phyloP scores from a whole-genome alignment of 2,888 invertebrate genomes.

The Hypolimnas misippus region DNA sequence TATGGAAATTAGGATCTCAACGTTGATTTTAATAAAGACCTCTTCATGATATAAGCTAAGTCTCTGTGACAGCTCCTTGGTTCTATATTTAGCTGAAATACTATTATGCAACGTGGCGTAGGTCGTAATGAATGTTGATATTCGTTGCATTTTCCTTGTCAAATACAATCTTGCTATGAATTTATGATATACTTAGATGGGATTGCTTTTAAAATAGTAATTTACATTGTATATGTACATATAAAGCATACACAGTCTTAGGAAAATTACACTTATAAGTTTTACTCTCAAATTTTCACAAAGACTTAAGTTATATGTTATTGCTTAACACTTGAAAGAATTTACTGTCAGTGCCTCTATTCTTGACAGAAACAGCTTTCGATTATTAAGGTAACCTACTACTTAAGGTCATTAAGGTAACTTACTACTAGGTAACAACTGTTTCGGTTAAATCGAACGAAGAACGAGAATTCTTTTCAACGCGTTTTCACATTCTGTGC shows the following conservation, averaged over 20 bases:
- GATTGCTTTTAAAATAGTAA: background rate
- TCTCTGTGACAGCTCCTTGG: slow-evolving; percentile 8
- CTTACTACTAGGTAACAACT: too few relatives aligned
- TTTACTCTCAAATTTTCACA: too few relatives aligned
- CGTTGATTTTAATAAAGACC: slow-evolving; percentile 59
- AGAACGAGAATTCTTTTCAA: background rate
- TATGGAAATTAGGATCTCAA: slow-evolving; percentile 67
- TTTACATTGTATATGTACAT: too few relatives aligned
- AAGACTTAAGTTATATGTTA: too few relatives aligned
- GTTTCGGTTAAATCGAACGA: background rate
- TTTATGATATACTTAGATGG: background rate
- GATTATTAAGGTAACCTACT: too few relatives aligned
- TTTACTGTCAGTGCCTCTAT: too few relatives aligned
- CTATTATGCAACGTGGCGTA: slow-evolving; percentile 10
- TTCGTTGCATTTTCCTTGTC: background rate
- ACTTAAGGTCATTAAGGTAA: too few relatives aligned
- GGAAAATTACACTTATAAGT: too few relatives aligned
- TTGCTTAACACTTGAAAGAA: too few relatives aligned
- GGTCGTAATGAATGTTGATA: slow-evolving; percentile 2
- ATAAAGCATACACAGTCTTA: too few relatives aligned
- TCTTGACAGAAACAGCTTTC: too few relatives aligned
- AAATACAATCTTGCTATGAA: background rate
- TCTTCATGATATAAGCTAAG: slow-evolving; percentile 19
- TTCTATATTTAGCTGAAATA: slow-evolving; percentile 7
- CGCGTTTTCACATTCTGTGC: background rate